phyloP scores from a whole-genome alignment of 2,113 vertebrate species.

The Erpornis zantholeuca region DNA sequence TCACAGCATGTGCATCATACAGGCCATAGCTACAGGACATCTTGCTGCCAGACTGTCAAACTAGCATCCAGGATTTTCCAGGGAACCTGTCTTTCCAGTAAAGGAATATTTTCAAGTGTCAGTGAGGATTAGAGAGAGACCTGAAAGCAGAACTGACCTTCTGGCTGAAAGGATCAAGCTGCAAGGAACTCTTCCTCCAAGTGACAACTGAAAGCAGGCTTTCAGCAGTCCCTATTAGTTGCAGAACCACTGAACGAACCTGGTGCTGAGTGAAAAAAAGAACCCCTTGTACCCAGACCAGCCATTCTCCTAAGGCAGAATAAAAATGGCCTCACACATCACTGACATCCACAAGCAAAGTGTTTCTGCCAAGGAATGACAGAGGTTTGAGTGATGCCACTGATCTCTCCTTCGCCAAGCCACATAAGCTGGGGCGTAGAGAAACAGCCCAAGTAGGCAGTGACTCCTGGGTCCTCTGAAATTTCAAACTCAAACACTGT shows the following conservation, averaged over 20 bases:
- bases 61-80: neutral
- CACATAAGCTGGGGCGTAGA: neutral
- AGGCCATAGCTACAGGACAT: neutral
- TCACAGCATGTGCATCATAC: neutral
- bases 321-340: neutral
- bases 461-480: neutral
- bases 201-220: neutral
- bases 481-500: neutral
- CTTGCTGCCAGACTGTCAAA: neutral
- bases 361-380: neutral
- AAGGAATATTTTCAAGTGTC: neutral
- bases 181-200: neutral
- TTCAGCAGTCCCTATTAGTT: neutral
- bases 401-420: neutral
- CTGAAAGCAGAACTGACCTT: neutral
- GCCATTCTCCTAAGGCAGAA: neutral
- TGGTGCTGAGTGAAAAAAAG: neutral
- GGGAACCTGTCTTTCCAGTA: neutral
- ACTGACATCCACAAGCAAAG: neutral
- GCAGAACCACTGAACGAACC: neutral
- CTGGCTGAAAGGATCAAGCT: neutral
- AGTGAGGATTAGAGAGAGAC: neutral
- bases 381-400: neutral
- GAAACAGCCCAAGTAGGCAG: neutral
- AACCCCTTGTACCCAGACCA: neutral